A percentile compares a stretch with the other conserved stretches of the same genome.
phyloP scores from a whole-genome alignment of 2,113 vertebrate genomes.

The Morphnarchus princeps region DNA sequence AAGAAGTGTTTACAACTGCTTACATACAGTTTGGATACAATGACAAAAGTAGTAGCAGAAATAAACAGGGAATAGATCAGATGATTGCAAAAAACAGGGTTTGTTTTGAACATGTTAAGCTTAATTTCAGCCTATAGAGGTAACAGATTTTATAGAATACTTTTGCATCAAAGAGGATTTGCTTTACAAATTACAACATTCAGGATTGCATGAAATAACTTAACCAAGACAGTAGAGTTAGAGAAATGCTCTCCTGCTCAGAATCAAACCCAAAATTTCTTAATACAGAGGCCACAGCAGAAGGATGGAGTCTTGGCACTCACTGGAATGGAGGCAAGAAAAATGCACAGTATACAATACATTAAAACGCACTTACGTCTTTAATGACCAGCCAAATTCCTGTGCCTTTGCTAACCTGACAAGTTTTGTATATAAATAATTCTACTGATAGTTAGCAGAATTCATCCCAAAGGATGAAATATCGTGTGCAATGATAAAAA shows the following conservation, averaged over 20 bases:
- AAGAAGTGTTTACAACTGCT: neutral
- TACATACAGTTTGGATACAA: neutral
- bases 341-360: neutral
- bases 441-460: neutral
- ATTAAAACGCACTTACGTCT: neutral
- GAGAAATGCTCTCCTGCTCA: neutral
- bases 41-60: neutral
- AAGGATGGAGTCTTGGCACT: neutral
- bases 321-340: neutral
- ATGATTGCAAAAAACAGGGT: neutral
- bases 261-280: neutral
- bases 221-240: neutral
- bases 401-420: neutral
- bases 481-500: neutral
- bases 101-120: neutral
- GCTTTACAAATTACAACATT: neutral
- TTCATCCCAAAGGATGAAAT: neutral
- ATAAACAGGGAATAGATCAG: neutral
- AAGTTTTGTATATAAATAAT: neutral
- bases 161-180: neutral
- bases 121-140: neutral
- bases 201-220: neutral
- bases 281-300: neutral
- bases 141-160: neutral
- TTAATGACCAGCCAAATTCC: neutral